These are phyloP conservation scores for Formica exsecta DNA, from an alignment of 1,140 invertebrate genomes.

Conservation along the genomic window DNA sequence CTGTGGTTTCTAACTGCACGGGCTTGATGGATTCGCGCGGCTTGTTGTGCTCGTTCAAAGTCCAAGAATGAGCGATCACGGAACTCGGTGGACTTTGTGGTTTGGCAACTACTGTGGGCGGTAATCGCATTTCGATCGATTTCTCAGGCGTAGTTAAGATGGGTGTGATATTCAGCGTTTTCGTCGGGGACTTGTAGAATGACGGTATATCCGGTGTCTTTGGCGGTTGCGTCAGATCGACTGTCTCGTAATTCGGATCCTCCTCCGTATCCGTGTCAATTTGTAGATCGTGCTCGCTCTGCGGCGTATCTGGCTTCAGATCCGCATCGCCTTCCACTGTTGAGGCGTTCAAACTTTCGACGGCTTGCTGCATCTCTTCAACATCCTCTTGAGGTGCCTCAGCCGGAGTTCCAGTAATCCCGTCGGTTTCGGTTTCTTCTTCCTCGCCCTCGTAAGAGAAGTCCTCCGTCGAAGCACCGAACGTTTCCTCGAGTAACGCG, in stretches of 20 bases:
- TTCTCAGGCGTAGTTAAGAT: slow-evolving; percentile 77
- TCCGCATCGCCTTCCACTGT: slow-evolving; percentile 88
- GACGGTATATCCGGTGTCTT: slow-evolving; percentile 85
- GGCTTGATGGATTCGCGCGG: slow-evolving; percentile 61
- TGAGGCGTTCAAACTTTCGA: slow-evolving; percentile 91
- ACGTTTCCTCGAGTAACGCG: slow-evolving; percentile 94
- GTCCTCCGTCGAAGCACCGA: slow-evolving; percentile 89
- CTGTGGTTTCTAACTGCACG: slow-evolving; percentile 44
- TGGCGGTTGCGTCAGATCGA: slow-evolving; percentile 84
- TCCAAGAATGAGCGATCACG: slow-evolving; percentile 84
- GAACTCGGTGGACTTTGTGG: slow-evolving; percentile 75
- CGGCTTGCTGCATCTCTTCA: slow-evolving; percentile 92
- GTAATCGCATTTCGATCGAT: slow-evolving; percentile 76
- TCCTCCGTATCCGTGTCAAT: slow-evolving; percentile 96
- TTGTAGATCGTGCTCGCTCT: slow-evolving; percentile 93
- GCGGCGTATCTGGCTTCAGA: slow-evolving; percentile 93
- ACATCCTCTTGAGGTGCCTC: slow-evolving; percentile 90
- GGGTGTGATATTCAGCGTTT: slow-evolving; percentile 72
- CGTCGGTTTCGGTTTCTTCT: slow-evolving; percentile 83
- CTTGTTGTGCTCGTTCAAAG: slow-evolving; percentile 79
- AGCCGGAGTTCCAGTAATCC: slow-evolving; percentile 82
- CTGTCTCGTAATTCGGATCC: slow-evolving; percentile 87
- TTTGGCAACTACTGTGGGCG: slow-evolving; percentile 53
- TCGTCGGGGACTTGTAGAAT: slow-evolving; percentile 83
- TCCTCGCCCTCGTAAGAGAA: slow-evolving; percentile 86